A percentile compares a stretch with the other conserved stretches of the same genome.
phyloP scores from a whole-genome alignment of 2,888 invertebrate species.

The Platynereis dumerilii region DNA sequence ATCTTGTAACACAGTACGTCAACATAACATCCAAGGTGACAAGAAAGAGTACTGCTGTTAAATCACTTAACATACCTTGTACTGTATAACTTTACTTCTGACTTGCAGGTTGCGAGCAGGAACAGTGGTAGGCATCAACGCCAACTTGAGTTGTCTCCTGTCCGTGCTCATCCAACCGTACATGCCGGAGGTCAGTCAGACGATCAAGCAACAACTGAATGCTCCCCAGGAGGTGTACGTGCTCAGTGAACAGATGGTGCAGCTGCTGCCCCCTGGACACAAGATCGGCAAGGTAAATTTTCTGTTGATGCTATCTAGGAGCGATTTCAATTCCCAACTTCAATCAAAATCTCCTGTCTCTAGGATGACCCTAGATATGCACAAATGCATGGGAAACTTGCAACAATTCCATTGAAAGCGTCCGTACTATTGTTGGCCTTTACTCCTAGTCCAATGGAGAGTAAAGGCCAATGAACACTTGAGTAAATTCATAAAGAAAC shows the following conservation, averaged over 20 bases:
- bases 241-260: constrained; percentile 57
- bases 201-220: constrained; percentile 75
- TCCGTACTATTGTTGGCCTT: too few relatives aligned
- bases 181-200: constrained; percentile 82
- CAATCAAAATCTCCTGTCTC: too few relatives aligned
- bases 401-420: too few relatives aligned
- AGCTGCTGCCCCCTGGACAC: constrained; percentile 79
- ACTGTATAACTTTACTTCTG: neutral
- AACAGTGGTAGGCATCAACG: constrained; percentile 84
- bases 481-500: too few relatives aligned
- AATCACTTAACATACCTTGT: neutral
- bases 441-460: too few relatives aligned
- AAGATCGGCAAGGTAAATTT: constrained; percentile 75
- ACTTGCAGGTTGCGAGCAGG: constrained; percentile 71
- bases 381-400: too few relatives aligned
- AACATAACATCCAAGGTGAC: too few relatives aligned
- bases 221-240: constrained; percentile 64
- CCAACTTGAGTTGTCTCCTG: constrained; percentile 80
- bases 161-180: constrained; percentile 86
- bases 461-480: too few relatives aligned
- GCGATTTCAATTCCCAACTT: too few relatives aligned
- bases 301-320: neutral
- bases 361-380: too few relatives aligned
- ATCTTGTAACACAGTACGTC: too few relatives aligned
- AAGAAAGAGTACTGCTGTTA: too few relatives aligned